Percentiles rank a stretch among this genome's conserved stretches.
Evolutionary conservation across 2,113 vertebrate genomes (phyloP).

Genomic region (Pontoporia blainvillei): DNA sequence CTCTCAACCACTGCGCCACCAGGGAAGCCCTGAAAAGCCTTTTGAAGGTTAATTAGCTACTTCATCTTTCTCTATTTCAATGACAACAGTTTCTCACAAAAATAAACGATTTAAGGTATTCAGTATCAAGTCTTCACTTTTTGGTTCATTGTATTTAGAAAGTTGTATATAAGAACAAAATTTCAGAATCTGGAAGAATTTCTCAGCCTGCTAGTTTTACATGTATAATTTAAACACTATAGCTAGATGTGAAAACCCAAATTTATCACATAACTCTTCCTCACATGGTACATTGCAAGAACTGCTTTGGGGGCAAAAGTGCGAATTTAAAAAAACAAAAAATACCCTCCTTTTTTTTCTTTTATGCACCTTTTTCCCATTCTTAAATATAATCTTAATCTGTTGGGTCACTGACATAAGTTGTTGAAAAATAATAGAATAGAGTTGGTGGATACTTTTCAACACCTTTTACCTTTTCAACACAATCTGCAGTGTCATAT

Average conservation of each 20-base stretch:
- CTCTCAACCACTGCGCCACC: no score
- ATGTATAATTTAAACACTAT: neutral
- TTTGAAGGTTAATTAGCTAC: slow-evolving; percentile 64
- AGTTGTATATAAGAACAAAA: neutral
- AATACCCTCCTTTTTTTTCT: neutral
- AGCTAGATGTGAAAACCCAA: neutral
- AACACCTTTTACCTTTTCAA: neutral
- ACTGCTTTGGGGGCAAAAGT: neutral
- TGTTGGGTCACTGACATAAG: neutral
- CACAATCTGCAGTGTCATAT: neutral
- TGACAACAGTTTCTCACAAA: slow-evolving; percentile 20
- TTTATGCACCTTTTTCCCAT: neutral
- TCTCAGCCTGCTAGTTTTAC: neutral
- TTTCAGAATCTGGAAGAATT: neutral
- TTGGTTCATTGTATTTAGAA: slow-evolving; percentile 16
- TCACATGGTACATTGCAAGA: neutral
- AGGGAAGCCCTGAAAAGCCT: neutral
- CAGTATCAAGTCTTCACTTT: neutral
- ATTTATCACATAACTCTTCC: neutral
- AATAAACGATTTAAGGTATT: slow-evolving; percentile 23
- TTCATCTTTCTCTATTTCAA: slow-evolving; percentile 49
- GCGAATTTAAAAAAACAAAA: neutral
- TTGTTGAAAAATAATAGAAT: neutral
- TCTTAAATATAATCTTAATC: neutral
- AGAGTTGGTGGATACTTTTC: neutral